phyloP scores from a whole-genome alignment of 2,888 invertebrate species.

The Athalia cordata region DNA sequence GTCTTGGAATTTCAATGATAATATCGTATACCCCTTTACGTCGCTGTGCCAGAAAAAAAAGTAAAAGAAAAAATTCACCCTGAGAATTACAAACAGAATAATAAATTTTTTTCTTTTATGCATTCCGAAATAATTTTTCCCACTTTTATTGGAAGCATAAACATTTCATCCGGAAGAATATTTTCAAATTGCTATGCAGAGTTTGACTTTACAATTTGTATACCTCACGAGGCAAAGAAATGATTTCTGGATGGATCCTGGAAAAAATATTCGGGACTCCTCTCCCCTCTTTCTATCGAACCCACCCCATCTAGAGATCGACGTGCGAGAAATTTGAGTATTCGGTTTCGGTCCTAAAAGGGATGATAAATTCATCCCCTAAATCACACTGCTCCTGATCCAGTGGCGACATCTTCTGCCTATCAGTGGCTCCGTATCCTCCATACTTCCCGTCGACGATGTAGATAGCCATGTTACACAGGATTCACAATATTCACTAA shows the following conservation, averaged over 20 bases:
- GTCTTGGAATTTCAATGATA: slow-evolving; percentile 16
- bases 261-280: too few relatives aligned
- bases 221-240: too few relatives aligned
- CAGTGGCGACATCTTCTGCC: slow-evolving; percentile 37
- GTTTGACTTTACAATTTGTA: too few relatives aligned
- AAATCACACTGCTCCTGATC: not conserved
- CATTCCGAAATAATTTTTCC: not conserved
- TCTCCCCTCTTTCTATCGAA: too few relatives aligned
- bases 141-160: not conserved
- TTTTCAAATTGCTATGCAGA: too few relatives aligned
- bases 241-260: too few relatives aligned
- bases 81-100: not conserved
- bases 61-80: not conserved
- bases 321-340: not conserved
- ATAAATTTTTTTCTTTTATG: not conserved
- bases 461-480: slow-evolving; percentile 9
- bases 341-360: not conserved
- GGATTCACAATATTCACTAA: not conserved
- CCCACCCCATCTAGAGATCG: too few relatives aligned
- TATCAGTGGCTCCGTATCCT: slow-evolving; percentile 1
- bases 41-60: not conserved
- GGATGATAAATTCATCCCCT: not conserved
- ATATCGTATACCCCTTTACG: not conserved
- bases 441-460: not conserved
- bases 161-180: too few relatives aligned